Base-by-base conservation (phyloP, 2,888 invertebrate genomes). In the Brenthis hecate region DNA sequence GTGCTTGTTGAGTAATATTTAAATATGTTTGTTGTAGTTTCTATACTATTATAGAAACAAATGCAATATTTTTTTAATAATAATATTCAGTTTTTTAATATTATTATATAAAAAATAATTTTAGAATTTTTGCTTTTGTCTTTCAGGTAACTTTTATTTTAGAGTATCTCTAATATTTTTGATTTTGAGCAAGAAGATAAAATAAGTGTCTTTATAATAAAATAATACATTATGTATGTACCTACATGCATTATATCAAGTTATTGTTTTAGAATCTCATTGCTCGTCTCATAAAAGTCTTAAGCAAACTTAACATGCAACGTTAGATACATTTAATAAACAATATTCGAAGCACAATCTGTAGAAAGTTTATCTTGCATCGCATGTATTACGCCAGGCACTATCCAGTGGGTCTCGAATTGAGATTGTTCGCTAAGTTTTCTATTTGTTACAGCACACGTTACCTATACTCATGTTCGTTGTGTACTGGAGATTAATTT, bases 401-500 rank as follows among this genome's bases (percentile, higher is more conserved):
- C 72, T 70, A 74, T 83, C 86, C 84, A 84, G 65, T 72, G 80
- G 87, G 80, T 74, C 75, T 78, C 75, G 81, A 79, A 78, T 84
- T 85, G 81, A 85, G 86, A 86, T 85, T 86, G 84, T 83, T 78
- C 74, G 72, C 75, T 73, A 75, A 75, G 75, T 74, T 76, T 75
- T 78, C 82, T 79, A 78, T 82, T 80, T 79, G 78, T 76, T 79
- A 77, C 71, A 64, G 71, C 68, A 64, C 63, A 71, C 54, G 72
- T 72, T 73, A 72, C 78, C 75, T 73, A 76, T 75, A 78, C 77
- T 80, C 70, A 72, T 86, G 83, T 88, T 86, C n/a, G n/a, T n/a
- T n/a, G n/a, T 86, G 84, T 78, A 77, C 81, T 80, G 77, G 73
- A 82, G 81, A 85, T 84, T 85, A 85, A 85, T 83, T 79, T 78